A percentile compares a stretch with the other conserved stretches of the same genome.
Conservation (phyloP, 30 jellyfish, hydroid and myxozoan species). For the Haliclystus octoradiatus region DNA sequence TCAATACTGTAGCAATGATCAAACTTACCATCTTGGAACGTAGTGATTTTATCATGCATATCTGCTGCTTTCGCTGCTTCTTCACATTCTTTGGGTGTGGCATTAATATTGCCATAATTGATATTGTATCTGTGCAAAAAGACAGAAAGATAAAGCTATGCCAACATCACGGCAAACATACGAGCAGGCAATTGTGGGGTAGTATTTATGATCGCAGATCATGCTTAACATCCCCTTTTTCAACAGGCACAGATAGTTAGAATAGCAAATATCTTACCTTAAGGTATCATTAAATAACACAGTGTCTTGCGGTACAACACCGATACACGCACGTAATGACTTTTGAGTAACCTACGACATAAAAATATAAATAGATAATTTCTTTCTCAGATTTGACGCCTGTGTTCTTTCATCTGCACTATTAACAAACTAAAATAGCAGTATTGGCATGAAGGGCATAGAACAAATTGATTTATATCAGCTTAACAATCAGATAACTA, state of each 20-base stretch:
- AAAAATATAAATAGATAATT: not conserved
- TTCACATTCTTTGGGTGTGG: conserved; percentile 43
- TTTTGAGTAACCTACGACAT: conserved; percentile 67
- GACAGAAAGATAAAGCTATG: too few relatives aligned
- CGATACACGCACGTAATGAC: conserved; percentile 63
- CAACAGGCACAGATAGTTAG: not conserved
- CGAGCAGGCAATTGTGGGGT: not conserved
- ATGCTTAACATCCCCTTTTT: too few relatives aligned
- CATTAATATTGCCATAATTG: conserved; percentile 72
- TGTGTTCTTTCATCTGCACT: too few relatives aligned
- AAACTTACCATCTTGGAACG: conserved; percentile 87
- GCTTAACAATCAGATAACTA: too few relatives aligned
- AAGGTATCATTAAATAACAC: conserved; percentile 88
- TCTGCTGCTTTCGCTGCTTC: conserved; percentile 96
- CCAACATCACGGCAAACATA: not conserved
- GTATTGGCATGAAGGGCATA: too few relatives aligned
- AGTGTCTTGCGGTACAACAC: conserved; percentile 98
- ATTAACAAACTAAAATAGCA: too few relatives aligned
- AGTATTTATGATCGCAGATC: not conserved
- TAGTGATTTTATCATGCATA: conserved; percentile 52
- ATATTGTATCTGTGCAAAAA: conserved; percentile 48
- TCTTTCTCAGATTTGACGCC: too few relatives aligned
- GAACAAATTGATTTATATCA: too few relatives aligned
- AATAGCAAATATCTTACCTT: conserved; percentile 16
- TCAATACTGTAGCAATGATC: too few relatives aligned